These are phyloP conservation scores for Chelidonichthys spinosus DNA, from an alignment of 2,797 vertebrate species.

Conservation along the genomic window DNA sequence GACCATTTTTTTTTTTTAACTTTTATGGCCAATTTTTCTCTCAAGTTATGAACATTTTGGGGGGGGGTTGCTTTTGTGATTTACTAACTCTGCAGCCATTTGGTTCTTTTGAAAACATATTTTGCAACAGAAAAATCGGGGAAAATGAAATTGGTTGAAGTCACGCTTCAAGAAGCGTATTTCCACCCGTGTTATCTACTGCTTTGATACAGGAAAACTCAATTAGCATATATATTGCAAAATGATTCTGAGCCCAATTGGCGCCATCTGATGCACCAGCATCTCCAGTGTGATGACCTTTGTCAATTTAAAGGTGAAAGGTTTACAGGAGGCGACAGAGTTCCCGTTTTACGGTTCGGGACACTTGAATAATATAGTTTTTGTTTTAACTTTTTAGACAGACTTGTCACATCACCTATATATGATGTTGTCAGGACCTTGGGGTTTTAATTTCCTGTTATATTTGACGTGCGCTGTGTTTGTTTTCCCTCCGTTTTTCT, in stretches of 20 bases:
- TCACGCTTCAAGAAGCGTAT: conserved; percentile 10
- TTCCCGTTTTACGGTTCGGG: background rate
- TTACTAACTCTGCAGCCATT: conserved; percentile 12
- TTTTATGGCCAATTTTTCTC: conserved; percentile 41
- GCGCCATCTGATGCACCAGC: conserved; percentile 24
- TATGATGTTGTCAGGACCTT: too few relatives aligned
- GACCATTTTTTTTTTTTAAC: conserved; percentile 16
- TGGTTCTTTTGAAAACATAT: conserved; percentile 52
- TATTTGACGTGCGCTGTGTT: too few relatives aligned
- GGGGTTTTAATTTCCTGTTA: too few relatives aligned
- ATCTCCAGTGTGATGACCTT: background rate
- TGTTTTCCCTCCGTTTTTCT: too few relatives aligned
- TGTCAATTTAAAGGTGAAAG: background rate
- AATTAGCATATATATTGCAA: conserved; percentile 78
- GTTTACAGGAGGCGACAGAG: background rate
- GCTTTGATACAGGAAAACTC: conserved; percentile 32
- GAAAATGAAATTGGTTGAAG: conserved; percentile 45
- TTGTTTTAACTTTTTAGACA: background rate
- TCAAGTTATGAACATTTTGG: conserved; percentile 15
- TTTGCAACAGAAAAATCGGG: conserved; percentile 17
- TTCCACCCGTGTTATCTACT: conserved; percentile 43
- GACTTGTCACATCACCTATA: too few relatives aligned
- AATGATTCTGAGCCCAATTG: conserved; percentile 30
- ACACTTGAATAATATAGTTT: too few relatives aligned
- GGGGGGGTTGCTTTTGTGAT: background rate